These are phyloP conservation scores for Eubasilissa splendida DNA, from an alignment of 2,888 invertebrate species.

Conservation along the genomic window DNA sequence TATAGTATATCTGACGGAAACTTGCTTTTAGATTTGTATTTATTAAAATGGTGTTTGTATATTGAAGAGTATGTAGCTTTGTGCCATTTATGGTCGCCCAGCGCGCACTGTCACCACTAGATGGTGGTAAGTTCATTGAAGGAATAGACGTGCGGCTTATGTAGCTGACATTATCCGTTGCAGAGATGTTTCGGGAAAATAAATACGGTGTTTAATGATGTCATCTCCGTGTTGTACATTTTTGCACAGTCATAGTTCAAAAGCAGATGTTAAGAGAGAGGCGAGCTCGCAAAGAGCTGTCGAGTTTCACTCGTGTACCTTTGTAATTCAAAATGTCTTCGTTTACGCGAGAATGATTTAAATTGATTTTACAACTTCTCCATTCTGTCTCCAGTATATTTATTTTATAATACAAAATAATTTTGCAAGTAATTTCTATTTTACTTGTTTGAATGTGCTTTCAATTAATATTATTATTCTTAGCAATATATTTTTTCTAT, in stretches of 20 bases:
- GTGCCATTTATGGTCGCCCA: slow-evolving; percentile 1
- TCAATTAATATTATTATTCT: too few species aligned
- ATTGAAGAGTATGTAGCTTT: neutral
- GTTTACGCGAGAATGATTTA: neutral
- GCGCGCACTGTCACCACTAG: neutral
- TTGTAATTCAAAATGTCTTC: neutral
- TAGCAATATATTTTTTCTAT: too few species aligned
- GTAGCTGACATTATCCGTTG: slow-evolving; percentile 1
- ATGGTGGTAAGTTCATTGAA: neutral
- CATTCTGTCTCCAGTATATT: too few species aligned
- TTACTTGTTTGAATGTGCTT: too few species aligned
- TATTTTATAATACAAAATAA: too few species aligned
- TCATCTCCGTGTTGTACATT: slow-evolving; percentile 15
- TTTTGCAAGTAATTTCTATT: too few species aligned
- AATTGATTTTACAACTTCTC: too few species aligned
- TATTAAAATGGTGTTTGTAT: neutral
- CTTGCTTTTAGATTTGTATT: slow-evolving; percentile 21
- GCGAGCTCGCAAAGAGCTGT: slow-evolving; percentile 13
- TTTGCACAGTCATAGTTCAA: slow-evolving; percentile 33
- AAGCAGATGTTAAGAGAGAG: slow-evolving; percentile 28
- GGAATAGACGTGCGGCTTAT: neutral
- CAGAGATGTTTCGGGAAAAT: slow-evolving; percentile 19
- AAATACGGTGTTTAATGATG: slow-evolving; percentile 20
- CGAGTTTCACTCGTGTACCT: slow-evolving; percentile 11
- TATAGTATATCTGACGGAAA: neutral